These are phyloP conservation scores for Pluvianellus socialis DNA, from an alignment of 2,113 vertebrate genomes.

Conservation along the genomic window DNA sequence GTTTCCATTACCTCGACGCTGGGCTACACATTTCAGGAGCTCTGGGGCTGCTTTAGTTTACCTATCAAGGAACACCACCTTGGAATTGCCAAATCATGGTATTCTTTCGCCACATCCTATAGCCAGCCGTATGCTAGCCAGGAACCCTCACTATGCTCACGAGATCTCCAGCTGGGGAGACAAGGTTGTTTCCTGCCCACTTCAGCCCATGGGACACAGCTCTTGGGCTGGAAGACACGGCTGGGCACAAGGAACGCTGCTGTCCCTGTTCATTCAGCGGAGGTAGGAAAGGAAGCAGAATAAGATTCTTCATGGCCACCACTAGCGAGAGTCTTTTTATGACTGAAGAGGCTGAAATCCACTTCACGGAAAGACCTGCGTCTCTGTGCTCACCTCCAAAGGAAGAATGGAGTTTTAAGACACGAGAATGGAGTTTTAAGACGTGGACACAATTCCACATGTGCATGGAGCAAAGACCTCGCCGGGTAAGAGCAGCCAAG, in stretches of 20 bases:
- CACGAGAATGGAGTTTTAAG: fast-evolving
- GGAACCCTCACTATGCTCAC: not conserved
- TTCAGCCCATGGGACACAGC: not conserved
- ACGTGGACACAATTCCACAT: fast-evolving
- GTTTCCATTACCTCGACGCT: not conserved
- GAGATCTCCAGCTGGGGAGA: not conserved
- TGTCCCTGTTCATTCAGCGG: not conserved
- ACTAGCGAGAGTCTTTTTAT: not conserved
- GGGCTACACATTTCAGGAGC: not conserved
- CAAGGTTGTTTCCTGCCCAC: not conserved
- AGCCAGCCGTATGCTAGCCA: not conserved
- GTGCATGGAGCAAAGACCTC: not conserved
- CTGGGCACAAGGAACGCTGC: not conserved
- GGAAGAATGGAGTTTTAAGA: not conserved
- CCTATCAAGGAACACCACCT: not conserved
- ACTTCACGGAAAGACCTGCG: not conserved
- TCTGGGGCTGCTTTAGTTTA: not conserved
- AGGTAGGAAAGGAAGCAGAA: not conserved
- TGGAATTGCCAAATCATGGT: not conserved
- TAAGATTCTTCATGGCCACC: not conserved
- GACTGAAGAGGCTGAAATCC: not conserved
- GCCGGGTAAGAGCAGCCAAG: not conserved
- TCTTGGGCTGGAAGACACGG: fast-evolving
- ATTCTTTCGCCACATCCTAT: not conserved
- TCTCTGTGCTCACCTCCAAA: not conserved